phyloP scores from a whole-genome alignment of 2,797 vertebrate species.

The Capromys pilorides region DNA sequence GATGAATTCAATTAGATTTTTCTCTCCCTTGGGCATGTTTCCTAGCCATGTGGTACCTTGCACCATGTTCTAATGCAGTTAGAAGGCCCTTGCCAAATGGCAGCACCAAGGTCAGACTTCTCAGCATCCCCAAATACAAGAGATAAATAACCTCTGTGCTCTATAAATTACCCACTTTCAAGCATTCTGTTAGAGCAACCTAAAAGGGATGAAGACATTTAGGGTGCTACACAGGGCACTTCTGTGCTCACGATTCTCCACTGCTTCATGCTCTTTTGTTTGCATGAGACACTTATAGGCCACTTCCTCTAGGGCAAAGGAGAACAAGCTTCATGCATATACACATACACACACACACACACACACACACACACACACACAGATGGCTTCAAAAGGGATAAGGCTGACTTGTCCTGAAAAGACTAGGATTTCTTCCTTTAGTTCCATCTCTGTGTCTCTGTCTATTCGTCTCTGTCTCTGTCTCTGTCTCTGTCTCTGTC shows the following conservation, averaged over 20 bases:
- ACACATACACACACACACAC: not conserved
- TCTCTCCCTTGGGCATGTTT: not conserved
- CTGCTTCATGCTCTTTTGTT: not conserved
- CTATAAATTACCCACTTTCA: not conserved
- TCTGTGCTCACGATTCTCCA: too few species aligned
- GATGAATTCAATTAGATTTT: not conserved
- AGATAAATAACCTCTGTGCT: not conserved
- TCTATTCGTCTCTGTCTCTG: not conserved
- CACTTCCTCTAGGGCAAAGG: not conserved
- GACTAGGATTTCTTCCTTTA: not conserved
- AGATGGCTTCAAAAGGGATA: too few species aligned
- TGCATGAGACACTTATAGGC: not conserved
- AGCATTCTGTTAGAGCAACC: not conserved
- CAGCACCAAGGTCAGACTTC: not conserved
- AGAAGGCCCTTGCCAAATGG: too few species aligned
- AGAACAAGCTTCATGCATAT: not conserved
- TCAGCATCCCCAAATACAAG: not conserved
- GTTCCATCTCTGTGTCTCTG: not conserved
- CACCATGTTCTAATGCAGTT: too few species aligned
- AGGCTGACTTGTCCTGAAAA: not conserved
- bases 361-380: not conserved
- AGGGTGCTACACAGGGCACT: fast-evolving
- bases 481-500: not conserved
- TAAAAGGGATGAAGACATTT: not conserved
- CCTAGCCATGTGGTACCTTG: not conserved